These are phyloP conservation scores for Eilema sororculum DNA, from an alignment of 2,888 invertebrate species.

Conservation along the genomic window DNA sequence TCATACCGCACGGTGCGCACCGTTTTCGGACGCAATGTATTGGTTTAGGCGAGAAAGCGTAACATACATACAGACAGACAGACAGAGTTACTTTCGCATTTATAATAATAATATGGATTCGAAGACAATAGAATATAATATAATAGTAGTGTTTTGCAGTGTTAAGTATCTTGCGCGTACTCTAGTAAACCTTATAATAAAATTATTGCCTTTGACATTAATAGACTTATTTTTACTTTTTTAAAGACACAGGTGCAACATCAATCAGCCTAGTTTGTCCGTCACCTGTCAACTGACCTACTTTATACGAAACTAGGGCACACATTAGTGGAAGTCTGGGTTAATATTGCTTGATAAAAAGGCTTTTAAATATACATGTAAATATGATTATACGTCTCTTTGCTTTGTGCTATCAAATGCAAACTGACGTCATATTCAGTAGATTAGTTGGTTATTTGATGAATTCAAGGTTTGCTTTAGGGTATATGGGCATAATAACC, in stretches of 20 bases:
- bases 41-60: no score
- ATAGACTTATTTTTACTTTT: constrained; percentile 1
- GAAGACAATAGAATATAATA: no score
- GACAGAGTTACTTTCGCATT: no score
- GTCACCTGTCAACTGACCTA: constrained; percentile 8
- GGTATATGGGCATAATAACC: no score
- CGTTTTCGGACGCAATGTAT: no score
- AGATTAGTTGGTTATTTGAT: neutral
- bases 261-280: constrained; percentile 12
- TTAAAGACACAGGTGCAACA: neutral
- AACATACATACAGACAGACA: no score
- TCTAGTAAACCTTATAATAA: no score
- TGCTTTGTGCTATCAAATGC: neutral
- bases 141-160: no score
- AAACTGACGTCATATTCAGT: neutral
- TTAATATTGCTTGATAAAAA: constrained; percentile 8
- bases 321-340: neutral
- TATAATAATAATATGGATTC: no score
- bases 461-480: neutral
- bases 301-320: constrained; percentile 3
- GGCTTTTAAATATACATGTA: constrained; percentile 9
- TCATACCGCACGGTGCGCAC: no score
- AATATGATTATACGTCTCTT: neutral
- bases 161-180: no score
- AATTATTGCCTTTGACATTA: no score